These are phyloP conservation scores for Timema podura DNA, from an alignment of 2,888 invertebrate genomes.

Conservation along the genomic window DNA sequence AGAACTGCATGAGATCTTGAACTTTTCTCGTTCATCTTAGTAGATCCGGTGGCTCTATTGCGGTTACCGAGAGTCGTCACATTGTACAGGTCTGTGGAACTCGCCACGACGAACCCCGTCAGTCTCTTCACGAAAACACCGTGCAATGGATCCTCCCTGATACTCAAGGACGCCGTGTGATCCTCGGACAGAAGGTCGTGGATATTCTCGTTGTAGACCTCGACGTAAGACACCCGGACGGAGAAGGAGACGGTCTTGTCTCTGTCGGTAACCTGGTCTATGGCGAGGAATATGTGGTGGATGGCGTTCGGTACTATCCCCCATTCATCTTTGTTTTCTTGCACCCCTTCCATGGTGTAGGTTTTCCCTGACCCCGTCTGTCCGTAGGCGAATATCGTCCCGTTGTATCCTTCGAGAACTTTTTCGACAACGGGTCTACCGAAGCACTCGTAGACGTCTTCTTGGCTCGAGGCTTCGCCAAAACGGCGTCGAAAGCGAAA, in stretches of 20 bases:
- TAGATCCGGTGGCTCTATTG: conserved; percentile 77
- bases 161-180: conserved; percentile 69
- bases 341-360: conserved; percentile 85
- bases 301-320: conserved; percentile 88
- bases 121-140: conserved; percentile 52
- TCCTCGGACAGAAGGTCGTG: conserved; percentile 63
- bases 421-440: conserved; percentile 66
- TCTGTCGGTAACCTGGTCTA: conserved; percentile 54
- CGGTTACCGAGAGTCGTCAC: conserved; percentile 60
- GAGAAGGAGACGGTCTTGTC: conserved; percentile 57
- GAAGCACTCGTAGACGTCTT: conserved; percentile 66
- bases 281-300: conserved; percentile 63
- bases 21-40: conserved; percentile 87
- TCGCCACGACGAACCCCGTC: conserved; percentile 59
- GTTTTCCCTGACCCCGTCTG: conserved; percentile 96
- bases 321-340: conserved; percentile 58
- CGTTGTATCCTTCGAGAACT: conserved; percentile 84
- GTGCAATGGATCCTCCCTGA: conserved; percentile 66
- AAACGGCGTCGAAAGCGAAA: conserved; percentile 86
- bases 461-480: conserved; percentile 61
- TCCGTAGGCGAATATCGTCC: conserved; percentile 90
- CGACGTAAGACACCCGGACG: conserved; percentile 78
- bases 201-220: conserved; percentile 84
- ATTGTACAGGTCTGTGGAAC: conserved; percentile 62
- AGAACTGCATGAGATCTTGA: conserved; percentile 90